A percentile compares a stretch with the other conserved stretches of the same genome.
phyloP scores from a whole-genome alignment of 2,797 vertebrate genomes.

The Dallia pectoralis region DNA sequence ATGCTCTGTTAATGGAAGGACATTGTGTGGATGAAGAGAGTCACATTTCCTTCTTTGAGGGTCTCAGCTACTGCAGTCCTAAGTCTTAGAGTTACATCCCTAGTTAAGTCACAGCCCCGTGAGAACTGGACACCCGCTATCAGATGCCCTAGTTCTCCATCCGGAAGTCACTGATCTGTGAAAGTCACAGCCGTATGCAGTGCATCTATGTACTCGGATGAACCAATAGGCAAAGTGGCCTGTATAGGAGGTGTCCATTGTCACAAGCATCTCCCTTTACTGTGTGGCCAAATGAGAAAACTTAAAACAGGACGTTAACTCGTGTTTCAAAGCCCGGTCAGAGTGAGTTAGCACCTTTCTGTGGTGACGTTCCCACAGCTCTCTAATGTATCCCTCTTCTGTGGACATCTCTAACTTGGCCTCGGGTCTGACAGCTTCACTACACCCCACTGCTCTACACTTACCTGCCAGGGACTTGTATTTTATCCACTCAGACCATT shows the following conservation, averaged over 20 bases:
- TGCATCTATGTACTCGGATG: neutral
- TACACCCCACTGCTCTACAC: neutral
- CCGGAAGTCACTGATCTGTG: neutral
- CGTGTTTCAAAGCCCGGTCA: neutral
- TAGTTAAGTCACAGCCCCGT: neutral
- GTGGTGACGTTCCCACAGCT: neutral
- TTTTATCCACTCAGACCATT: constrained; percentile 6
- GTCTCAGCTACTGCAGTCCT: neutral
- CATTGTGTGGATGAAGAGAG: constrained; percentile 37
- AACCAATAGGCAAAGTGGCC: neutral
- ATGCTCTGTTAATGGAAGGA: constrained; percentile 32
- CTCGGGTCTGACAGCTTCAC: neutral
- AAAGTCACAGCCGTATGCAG: neutral
- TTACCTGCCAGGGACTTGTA: neutral
- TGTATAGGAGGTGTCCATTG: neutral
- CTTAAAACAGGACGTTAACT: neutral
- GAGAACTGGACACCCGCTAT: neutral
- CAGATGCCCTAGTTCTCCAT: neutral
- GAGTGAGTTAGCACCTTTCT: neutral
- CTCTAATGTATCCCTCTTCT: neutral
- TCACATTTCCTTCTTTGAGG: neutral
- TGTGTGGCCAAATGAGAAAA: neutral
- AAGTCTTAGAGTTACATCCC: neutral
- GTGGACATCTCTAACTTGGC: constrained; percentile 8
- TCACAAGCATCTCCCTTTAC: neutral